These are phyloP conservation scores for Enhydra lutris DNA, from an alignment of 2,113 vertebrate genomes.

Conservation along the genomic window DNA sequence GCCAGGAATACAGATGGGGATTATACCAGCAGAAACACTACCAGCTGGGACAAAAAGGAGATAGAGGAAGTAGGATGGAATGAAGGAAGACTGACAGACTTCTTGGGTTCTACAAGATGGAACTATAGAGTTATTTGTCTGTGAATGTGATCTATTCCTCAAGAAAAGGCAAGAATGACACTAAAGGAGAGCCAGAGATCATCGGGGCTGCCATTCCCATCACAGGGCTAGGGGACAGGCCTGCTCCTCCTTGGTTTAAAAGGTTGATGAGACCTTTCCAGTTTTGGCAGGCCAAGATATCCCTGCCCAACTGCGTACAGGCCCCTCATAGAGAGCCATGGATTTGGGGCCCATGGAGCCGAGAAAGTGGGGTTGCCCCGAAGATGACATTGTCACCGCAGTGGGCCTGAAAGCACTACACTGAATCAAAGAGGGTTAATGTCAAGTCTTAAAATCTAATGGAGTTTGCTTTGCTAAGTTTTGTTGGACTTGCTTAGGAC, in stretches of 20 bases:
- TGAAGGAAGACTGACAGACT: neutral
- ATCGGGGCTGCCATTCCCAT: neutral
- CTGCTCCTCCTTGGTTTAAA: neutral
- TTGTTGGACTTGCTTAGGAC: neutral
- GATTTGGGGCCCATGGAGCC: neutral
- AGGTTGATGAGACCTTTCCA: neutral
- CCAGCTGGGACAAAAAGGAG: neutral
- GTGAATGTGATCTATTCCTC: neutral
- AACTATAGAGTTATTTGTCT: neutral
- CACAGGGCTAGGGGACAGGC: neutral
- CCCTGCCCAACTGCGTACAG: neutral
- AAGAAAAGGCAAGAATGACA: neutral
- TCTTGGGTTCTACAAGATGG: neutral
- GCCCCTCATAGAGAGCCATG: neutral
- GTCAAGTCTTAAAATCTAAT: neutral
- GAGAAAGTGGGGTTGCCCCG: neutral
- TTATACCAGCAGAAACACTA: neutral
- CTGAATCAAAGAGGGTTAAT: neutral
- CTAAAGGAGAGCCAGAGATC: neutral
- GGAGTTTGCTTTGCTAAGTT: neutral
- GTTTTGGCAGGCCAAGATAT: neutral
- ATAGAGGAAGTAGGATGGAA: neutral
- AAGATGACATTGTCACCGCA: neutral
- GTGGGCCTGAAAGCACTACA: neutral
- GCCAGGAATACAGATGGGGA: neutral